Percentiles rank a stretch among this genome's conserved stretches.
These are phyloP conservation scores for Whitmania pigra DNA, from an alignment of 1,140 invertebrate genomes.

Conservation along the genomic window DNA sequence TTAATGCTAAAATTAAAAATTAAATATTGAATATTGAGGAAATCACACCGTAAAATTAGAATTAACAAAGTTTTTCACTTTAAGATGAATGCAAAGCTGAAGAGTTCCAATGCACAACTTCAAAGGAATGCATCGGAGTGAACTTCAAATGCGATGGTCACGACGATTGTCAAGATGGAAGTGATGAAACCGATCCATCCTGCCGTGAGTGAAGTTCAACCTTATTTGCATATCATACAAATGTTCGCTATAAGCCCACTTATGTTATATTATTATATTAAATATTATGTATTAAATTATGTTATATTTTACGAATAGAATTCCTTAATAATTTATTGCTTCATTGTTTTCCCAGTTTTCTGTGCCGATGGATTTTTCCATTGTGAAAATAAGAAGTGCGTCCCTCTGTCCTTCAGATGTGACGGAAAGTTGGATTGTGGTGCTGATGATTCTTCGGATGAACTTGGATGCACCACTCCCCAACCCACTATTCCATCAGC, in stretches of 20 bases:
- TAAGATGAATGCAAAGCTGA: constrained; percentile 12
- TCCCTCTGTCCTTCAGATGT: constrained; percentile 26
- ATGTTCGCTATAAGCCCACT: not conserved
- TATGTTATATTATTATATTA: not conserved
- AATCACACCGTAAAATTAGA: not conserved
- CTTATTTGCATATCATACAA: not conserved
- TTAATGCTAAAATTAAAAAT: too few relatives aligned
- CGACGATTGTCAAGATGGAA: constrained; percentile 55
- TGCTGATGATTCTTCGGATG: constrained; percentile 27
- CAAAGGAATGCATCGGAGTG: constrained; percentile 27
- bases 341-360: too few relatives aligned
- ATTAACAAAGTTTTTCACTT: constrained; percentile 10
- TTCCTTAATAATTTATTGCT: too few relatives aligned
- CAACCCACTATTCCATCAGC: not conserved
- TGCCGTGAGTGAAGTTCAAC: constrained; percentile 21
- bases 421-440: constrained; percentile 31
- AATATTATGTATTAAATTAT: too few relatives aligned
- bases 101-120: constrained; percentile 12
- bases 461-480: constrained; percentile 26
- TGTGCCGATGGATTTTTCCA: constrained; percentile 25
- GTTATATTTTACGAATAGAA: too few relatives aligned
- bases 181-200: constrained; percentile 47
- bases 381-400: constrained; percentile 26
- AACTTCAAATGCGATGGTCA: constrained; percentile 56
- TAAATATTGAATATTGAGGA: too few relatives aligned